Conservation (phyloP, 53 echinoderm and acorn worm genomes). For the Crossaster papposus region DNA sequence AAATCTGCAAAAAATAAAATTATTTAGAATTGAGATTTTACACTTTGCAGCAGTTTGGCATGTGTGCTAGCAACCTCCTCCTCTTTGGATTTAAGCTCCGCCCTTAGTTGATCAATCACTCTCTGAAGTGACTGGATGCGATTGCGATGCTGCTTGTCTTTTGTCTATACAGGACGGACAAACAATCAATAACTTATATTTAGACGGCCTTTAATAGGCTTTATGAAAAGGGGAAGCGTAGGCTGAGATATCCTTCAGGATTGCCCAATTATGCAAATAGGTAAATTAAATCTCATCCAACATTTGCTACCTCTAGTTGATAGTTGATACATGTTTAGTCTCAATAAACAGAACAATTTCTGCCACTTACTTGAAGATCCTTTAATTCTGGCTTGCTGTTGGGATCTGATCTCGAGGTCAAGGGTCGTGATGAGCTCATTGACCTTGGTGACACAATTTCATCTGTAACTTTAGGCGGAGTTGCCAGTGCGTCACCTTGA, state of each 20-base stretch:
- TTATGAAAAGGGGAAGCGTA: too few relatives aligned
- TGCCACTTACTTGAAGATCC: constrained; percentile 79
- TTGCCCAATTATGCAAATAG: too few relatives aligned
- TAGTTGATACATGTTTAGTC: not conserved
- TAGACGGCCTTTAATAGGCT: too few relatives aligned
- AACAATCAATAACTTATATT: not conserved
- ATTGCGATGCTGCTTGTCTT: constrained; percentile 86
- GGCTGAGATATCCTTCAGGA: too few relatives aligned
- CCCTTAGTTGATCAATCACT: constrained; percentile 80
- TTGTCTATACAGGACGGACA: not conserved
- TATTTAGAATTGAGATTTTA: constrained; percentile 47
- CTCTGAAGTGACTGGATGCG: constrained; percentile 92
- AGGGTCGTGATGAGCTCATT: constrained; percentile 63
- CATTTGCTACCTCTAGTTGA: not conserved
- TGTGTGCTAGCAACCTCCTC: constrained; percentile 65
- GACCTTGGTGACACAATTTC: constrained; percentile 60
- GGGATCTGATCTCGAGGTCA: constrained; percentile 71
- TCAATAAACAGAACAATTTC: not conserved
- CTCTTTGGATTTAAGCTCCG: constrained; percentile 79
- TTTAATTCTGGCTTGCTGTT: constrained; percentile 71
- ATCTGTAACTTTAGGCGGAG: constrained; percentile 57
- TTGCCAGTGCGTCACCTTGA: constrained; percentile 80
- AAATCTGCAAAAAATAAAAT: too few relatives aligned
- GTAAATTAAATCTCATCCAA: too few relatives aligned
- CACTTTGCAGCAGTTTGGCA: constrained; percentile 76